Evolutionary conservation across 2,797 vertebrate species (phyloP), one percentile per base, ranked within the genome.

Genomic region (Lithobates pipiens): DNA sequence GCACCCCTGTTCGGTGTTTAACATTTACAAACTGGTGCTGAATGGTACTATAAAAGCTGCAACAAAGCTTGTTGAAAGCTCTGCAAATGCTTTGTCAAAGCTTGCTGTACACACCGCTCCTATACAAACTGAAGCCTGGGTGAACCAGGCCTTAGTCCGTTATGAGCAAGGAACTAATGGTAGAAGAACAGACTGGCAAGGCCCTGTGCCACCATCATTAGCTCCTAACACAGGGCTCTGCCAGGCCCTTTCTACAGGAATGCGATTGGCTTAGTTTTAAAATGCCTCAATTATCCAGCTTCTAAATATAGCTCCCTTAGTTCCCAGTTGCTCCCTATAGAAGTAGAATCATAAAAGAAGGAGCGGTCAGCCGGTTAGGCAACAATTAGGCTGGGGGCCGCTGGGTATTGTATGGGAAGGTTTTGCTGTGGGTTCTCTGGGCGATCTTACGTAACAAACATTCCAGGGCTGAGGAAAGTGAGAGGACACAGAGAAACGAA

Each of bases 261-360:
- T 80, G 61, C 72, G 18, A 13, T 1, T 1, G 9, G 34, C 36
- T 61, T 74, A 27, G 3, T 50, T 9, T 67, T 39, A 8, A 69
- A 75, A 34, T 27, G 29, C 9, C 82, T 84, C 82, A 61, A 72
- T 72, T 84, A 77, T 84, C 50, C 63, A 21, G 1, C 29, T 16
- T 39, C 82, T 78, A 84, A 71, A 70, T 63, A 77, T 84, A 84
- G 68, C 0, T 46, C 10, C 34, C n/a, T 65, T 36, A 4, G 25
- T 54, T 34, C 61, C 36, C 72, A 83, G 72, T 50, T 29, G 23
- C 5, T 82, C 4, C 50, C 8, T 70, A 32, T 13, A 44, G 65
- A 77, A 69, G 16, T n/a, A 10, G 15, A 34, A 44, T 74, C 46
- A 72, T 72, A 82, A 75, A 75, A 83, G 25, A 61, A 69, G 82